Conservation (phyloP, 1,140 invertebrate species). For the Apis cerana region DNA sequence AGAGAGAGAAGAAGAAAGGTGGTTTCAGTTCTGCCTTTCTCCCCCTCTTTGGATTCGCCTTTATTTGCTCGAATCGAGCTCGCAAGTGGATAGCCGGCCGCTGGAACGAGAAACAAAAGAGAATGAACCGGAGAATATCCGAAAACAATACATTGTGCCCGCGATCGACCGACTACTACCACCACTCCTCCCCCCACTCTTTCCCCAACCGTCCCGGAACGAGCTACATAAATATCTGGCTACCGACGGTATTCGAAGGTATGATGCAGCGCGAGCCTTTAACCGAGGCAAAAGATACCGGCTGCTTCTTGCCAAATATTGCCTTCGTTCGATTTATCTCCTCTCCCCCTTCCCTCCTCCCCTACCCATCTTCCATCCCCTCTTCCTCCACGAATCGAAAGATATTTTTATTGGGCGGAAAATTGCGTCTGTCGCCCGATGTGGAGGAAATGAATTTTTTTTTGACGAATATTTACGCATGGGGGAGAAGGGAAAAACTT, state of each 20-base stretch:
- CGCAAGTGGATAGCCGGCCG: slow-evolving; percentile 45
- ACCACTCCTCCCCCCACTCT: background rate
- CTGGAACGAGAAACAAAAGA: slow-evolving; percentile 55
- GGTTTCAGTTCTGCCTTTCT: background rate
- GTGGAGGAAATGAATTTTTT: no score
- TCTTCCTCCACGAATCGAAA: background rate
- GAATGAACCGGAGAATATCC: slow-evolving; percentile 62
- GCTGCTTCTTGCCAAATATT: slow-evolving; percentile 59
- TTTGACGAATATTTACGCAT: no score
- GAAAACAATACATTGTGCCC: slow-evolving; percentile 66
- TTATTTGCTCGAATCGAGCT: slow-evolving; percentile 40
- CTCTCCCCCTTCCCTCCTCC: background rate
- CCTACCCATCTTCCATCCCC: background rate
- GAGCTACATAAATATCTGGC: slow-evolving; percentile 63
- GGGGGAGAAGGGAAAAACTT: no score
- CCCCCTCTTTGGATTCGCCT: slow-evolving; percentile 19
- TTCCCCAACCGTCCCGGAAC: background rate
- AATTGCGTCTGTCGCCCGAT: no score
- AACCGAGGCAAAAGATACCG: slow-evolving; percentile 10
- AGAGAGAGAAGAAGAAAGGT: background rate
- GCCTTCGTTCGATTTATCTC: slow-evolving; percentile 4
- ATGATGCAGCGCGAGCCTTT: slow-evolving; percentile 52
- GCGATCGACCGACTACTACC: slow-evolving; percentile 33
- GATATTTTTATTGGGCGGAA: background rate
- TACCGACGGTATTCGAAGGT: slow-evolving; percentile 22